phyloP scores from a whole-genome alignment of 2,888 invertebrate genomes.

The Patella depressa region DNA sequence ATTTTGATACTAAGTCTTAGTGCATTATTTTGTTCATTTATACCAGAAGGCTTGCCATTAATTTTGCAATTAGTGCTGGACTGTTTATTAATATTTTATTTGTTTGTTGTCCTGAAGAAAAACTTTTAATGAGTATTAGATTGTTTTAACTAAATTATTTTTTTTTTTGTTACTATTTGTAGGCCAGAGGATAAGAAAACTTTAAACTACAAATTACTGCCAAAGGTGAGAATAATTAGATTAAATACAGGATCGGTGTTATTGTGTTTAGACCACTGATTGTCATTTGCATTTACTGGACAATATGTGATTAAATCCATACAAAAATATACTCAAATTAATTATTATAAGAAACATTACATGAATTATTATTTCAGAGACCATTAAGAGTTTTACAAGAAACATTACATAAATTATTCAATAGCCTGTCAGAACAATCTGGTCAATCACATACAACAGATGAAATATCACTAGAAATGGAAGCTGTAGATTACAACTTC shows the following conservation, averaged over 20 bases:
- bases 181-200: conserved; percentile 87
- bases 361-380: conserved; percentile 72
- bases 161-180: conserved; percentile 36
- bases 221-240: conserved; percentile 55
- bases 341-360: neutral
- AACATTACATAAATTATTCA: conserved; percentile 84
- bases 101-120: neutral
- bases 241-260: neutral
- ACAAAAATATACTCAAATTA: neutral
- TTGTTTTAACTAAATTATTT: conserved; percentile 8
- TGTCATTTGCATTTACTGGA: neutral
- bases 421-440: conserved; percentile 69
- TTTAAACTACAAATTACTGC: conserved; percentile 74
- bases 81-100: neutral
- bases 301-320: too few species aligned
- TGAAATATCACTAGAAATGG: conserved; percentile 68
- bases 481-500: conserved; percentile 86
- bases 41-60: too few species aligned
- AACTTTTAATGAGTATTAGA: neutral
- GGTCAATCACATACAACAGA: conserved; percentile 47
- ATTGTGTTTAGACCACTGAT: neutral
- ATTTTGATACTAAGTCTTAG: too few species aligned
- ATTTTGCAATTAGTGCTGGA: too few species aligned
- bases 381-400: conserved; percentile 86
- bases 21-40: too few species aligned